Evolutionary conservation across 2,888 invertebrate genomes (phyloP), one percentile per base, ranked within the genome.

Genomic region (Polydrusus pterygomalis): DNA sequence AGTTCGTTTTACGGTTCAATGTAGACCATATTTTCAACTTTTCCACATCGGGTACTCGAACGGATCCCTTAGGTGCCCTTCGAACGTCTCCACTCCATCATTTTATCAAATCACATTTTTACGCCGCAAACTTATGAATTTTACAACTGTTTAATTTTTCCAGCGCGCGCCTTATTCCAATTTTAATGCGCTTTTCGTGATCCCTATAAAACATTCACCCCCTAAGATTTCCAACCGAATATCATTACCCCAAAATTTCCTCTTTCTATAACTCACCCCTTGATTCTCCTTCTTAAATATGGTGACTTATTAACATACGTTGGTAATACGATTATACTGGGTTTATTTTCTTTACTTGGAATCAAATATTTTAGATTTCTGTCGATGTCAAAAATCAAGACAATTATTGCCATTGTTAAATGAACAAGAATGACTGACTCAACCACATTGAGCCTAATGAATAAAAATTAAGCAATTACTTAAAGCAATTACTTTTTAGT

Each of bases 71-170:
- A 75, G 70, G 75, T 75, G 70, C 70, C 69, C 60, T 70, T 51
- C 58, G 65, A 64, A 62, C 58, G 38, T 70, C 75, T 75, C 68
- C 68, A 68, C 43, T 83, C 74, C 81, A 83, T 83, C 83, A 82
- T 83, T 82, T 80, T 80, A 78, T 70, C 78, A 83, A 83, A 83
- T 82, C 82, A 80, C 82, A 83, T 83, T 83, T 83, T 82, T 81
- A 81, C 81, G 78, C 80, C 77, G 75, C 80, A 79, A 82, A 81
- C 80, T 82, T 81, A 75, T 78, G 80, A 83, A 83, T 82, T 82
- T 82, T 83, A 82, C 80, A 81, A 74, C 80, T 79, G 79, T 80
- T 82, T 81, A 83, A 82, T 83, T 82, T 81, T 82, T 80, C 72
- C 75, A 68, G 67, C 75, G 75, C 64, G 74, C 79, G 64, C 74